Percentiles rank a stretch among this genome's conserved stretches.
phyloP scores from a whole-genome alignment of 2,797 vertebrate genomes.

The Phalanger gymnotis region DNA sequence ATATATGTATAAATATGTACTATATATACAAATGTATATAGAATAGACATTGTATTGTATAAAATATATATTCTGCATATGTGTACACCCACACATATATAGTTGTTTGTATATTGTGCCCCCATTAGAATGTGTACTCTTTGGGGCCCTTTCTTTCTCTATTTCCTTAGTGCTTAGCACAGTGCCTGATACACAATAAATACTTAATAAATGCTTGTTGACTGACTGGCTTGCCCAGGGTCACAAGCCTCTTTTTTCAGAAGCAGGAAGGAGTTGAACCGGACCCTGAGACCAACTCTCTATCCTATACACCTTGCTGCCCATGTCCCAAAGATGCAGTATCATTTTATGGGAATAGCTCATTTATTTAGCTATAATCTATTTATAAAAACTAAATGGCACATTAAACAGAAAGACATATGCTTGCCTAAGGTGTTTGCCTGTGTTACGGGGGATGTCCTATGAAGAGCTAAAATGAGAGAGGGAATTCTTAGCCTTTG shows the following conservation, averaged over 20 bases:
- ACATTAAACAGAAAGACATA: background rate
- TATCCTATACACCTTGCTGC: background rate
- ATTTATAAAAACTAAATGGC: background rate
- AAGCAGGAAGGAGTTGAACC: background rate
- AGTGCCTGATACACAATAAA: background rate
- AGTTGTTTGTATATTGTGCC: background rate
- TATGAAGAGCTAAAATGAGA: background rate
- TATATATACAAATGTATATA: background rate
- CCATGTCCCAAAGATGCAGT: background rate
- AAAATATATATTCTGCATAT: background rate
- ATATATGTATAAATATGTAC: background rate
- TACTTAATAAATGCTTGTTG: background rate
- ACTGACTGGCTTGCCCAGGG: background rate
- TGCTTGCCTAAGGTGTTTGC: background rate
- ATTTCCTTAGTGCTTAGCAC: background rate
- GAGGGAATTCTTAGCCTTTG: background rate
- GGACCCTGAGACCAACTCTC: background rate
- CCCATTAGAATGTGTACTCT: background rate
- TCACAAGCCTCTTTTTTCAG: background rate
- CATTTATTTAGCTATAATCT: background rate
- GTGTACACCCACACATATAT: fast-evolving
- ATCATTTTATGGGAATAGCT: background rate
- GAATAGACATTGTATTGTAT: background rate
- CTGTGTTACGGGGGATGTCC: background rate
- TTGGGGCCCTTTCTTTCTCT: background rate